A percentile compares a stretch with the other conserved stretches of the same genome.
Conservation (phyloP, 2,888 invertebrate genomes). For the Exocentrus adspersus region DNA sequence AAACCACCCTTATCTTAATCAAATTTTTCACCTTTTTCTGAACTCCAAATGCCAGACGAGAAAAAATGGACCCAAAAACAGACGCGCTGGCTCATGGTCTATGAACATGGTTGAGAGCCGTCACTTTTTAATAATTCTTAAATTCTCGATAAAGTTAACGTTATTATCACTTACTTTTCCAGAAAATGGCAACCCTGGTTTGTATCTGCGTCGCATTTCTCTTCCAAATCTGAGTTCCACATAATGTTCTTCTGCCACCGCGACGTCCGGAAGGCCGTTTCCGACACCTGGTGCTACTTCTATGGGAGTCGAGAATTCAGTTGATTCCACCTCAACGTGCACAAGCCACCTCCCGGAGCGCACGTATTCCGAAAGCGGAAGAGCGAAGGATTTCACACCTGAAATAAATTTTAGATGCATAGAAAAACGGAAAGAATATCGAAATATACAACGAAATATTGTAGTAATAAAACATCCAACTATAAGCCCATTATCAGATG, state of each 20-base stretch:
- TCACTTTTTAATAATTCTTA: too few species aligned
- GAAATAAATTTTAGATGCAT: conserved; percentile 30
- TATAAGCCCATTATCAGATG: too few species aligned
- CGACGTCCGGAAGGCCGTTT: conserved; percentile 67
- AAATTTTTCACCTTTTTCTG: too few species aligned
- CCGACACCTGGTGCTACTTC: conserved; percentile 64
- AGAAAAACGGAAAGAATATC: neutral
- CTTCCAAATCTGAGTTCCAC: conserved; percentile 73
- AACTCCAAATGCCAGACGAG: too few species aligned
- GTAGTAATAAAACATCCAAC: too few species aligned
- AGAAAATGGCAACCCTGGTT: conserved; percentile 73
- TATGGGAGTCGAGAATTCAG: conserved; percentile 68
- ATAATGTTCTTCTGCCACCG: conserved; percentile 75
- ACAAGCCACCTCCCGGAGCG: conserved; percentile 70
- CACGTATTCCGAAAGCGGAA: conserved; percentile 68
- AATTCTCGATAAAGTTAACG: neutral
- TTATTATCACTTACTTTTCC: conserved; percentile 67
- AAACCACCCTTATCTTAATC: too few species aligned
- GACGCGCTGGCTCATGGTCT: too few species aligned
- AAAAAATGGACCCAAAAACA: too few species aligned
- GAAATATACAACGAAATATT: too few species aligned
- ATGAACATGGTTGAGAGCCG: too few species aligned
- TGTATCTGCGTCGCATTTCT: conserved; percentile 73
- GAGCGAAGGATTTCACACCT: conserved; percentile 71
- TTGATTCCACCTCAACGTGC: conserved; percentile 67